Conservation (phyloP, 2,888 invertebrate species). For the Dioctria rufipes region DNA sequence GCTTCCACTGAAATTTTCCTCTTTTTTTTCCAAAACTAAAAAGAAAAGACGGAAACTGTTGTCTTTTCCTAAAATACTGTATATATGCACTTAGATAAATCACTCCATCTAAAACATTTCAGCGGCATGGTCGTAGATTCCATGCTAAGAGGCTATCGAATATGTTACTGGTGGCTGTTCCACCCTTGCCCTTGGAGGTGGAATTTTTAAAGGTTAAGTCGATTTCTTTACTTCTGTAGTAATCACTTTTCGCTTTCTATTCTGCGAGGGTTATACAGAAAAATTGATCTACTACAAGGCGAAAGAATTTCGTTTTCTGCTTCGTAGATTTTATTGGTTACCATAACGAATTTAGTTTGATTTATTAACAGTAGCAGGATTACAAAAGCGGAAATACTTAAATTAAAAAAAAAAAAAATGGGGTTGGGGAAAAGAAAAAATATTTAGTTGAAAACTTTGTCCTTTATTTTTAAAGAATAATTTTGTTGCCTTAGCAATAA, state of each 20-base stretch:
- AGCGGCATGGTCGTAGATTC: not conserved
- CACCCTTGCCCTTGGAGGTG: conserved; percentile 18
- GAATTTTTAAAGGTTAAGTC: conserved; percentile 29
- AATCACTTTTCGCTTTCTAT: not conserved
- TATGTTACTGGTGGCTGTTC: not conserved
- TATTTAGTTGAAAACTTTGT: not conserved
- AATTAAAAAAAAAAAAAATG: not conserved
- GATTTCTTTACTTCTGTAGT: conserved; percentile 21
- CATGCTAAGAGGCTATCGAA: not conserved
- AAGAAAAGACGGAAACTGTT: conserved; percentile 4
- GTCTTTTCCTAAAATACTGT: conserved; percentile 25
- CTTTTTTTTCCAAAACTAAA: not conserved
- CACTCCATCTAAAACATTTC: conserved; percentile 29
- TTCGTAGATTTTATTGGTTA: conserved; percentile 48
- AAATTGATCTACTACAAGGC: conserved; percentile 16
- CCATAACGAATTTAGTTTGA: conserved; percentile 47
- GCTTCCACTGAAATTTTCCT: conserved; percentile 21
- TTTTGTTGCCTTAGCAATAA: too few species aligned
- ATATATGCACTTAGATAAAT: conserved; percentile 24
- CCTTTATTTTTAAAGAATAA: too few species aligned
- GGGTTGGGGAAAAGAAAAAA: not conserved
- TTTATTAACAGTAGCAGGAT: conserved; percentile 17
- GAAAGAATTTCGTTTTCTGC: conserved; percentile 49
- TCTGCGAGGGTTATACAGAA: not conserved
- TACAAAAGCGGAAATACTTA: not conserved